phyloP scores from a whole-genome alignment of 2,888 invertebrate species.

The Eristalis arbustorum region DNA sequence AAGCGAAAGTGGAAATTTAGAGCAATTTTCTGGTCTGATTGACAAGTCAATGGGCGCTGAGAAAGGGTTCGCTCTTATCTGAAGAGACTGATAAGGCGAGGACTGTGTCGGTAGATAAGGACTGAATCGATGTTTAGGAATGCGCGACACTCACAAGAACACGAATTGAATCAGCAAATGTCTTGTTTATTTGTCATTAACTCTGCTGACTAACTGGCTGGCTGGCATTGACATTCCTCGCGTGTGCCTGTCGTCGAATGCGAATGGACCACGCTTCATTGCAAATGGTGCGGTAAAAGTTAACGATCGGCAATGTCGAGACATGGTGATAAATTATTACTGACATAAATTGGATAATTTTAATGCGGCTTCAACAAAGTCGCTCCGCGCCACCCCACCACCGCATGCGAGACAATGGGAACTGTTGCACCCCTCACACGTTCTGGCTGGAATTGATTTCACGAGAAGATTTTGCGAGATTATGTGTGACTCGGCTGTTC shows the following conservation, averaged over 20 bases:
- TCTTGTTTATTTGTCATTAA: background rate
- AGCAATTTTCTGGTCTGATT: constrained; percentile 7
- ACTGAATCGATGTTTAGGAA: background rate
- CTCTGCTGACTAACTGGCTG: background rate
- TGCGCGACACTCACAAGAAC: background rate
- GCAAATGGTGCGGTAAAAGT: background rate
- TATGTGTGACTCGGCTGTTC: background rate
- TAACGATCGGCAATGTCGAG: background rate
- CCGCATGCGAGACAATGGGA: background rate
- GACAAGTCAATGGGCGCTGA: background rate
- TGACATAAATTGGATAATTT: background rate
- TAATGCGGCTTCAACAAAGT: background rate
- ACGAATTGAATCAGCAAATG: background rate
- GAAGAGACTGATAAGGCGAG: background rate
- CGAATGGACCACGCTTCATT: background rate
- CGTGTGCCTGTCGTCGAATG: background rate
- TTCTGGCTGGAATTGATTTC: background rate
- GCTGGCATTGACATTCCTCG: background rate
- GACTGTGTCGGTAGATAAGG: background rate
- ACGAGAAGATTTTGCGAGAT: background rate
- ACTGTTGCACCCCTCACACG: background rate
- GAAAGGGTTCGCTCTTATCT: background rate
- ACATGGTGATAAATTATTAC: background rate
- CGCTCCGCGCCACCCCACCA: background rate
- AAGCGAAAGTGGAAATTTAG: constrained; percentile 32